Conservation (phyloP, 2,797 vertebrate species). For the Emys orbicularis region DNA sequence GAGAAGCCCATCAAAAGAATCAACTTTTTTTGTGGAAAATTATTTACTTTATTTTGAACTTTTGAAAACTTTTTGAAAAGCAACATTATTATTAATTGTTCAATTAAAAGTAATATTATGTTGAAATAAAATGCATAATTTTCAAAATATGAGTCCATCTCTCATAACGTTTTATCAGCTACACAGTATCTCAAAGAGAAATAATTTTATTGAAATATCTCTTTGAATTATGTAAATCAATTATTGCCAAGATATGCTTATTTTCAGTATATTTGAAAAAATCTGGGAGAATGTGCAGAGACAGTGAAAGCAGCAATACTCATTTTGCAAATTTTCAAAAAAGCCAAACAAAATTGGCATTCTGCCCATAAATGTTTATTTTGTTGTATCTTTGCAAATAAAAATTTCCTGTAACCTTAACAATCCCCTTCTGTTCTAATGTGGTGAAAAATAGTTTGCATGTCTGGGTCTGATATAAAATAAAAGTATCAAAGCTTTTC, state of each 20-base stretch:
- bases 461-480: background rate
- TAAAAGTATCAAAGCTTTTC: background rate
- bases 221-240: background rate
- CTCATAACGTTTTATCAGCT: background rate
- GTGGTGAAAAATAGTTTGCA: conserved; percentile 11
- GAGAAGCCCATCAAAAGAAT: background rate
- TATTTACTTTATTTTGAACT: background rate
- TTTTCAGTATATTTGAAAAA: background rate
- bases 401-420: conserved; percentile 15
- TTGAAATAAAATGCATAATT: background rate
- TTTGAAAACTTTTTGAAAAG: background rate
- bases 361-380: conserved; percentile 15
- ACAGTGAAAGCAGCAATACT: background rate
- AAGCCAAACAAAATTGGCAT: background rate
- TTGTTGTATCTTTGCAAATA: conserved; percentile 29
- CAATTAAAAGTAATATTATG: background rate
- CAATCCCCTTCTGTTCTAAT: conserved; percentile 25
- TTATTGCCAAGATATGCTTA: background rate
- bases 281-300: background rate
- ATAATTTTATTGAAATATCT: background rate
- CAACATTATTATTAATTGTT: background rate
- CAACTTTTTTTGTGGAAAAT: background rate
- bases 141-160: background rate
- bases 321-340: background rate
- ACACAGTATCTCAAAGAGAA: background rate